phyloP scores from a whole-genome alignment of 2,888 invertebrate species.

The Marronus borbonicus region DNA sequence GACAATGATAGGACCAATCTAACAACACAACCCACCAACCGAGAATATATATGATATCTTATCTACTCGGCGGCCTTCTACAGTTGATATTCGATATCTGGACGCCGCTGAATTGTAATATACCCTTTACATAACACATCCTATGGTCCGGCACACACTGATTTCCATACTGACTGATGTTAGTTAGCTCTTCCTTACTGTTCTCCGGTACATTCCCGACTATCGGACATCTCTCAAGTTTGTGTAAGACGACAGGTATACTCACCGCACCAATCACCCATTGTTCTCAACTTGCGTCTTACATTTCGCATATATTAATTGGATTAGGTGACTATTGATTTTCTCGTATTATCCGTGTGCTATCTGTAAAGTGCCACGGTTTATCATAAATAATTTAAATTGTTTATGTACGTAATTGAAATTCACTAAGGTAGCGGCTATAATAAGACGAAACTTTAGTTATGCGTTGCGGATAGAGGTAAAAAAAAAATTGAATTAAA shows the following conservation, averaged over 20 bases:
- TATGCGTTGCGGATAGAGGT: too few relatives aligned
- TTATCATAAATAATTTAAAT: conserved; percentile 24
- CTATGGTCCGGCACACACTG: conserved; percentile 65
- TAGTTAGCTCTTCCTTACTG: conserved; percentile 66
- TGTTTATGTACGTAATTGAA: neutral
- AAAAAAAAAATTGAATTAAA: too few relatives aligned
- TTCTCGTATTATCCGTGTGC: conserved; percentile 35
- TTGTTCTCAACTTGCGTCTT: conserved; percentile 54
- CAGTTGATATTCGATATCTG: conserved; percentile 51
- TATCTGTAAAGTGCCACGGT: conserved; percentile 14
- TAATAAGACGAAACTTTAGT: too few relatives aligned
- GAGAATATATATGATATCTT: conserved; percentile 49
- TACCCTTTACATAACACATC: conserved; percentile 58
- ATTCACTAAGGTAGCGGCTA: neutral
- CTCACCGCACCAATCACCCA: conserved; percentile 56
- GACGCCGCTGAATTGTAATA: conserved; percentile 56
- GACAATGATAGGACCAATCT: conserved; percentile 47
- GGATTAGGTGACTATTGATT: conserved; percentile 51
- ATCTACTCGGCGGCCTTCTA: conserved; percentile 45
- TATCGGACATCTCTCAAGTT: conserved; percentile 61
- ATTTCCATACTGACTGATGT: conserved; percentile 69
- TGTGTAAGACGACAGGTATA: conserved; percentile 66
- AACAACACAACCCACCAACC: conserved; percentile 45
- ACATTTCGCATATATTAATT: conserved; percentile 53
- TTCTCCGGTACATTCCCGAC: conserved; percentile 63